Evolutionary conservation across 2,888 invertebrate genomes (phyloP), one percentile per base, ranked within the genome.

Genomic region (Erebia epiphron): DNA sequence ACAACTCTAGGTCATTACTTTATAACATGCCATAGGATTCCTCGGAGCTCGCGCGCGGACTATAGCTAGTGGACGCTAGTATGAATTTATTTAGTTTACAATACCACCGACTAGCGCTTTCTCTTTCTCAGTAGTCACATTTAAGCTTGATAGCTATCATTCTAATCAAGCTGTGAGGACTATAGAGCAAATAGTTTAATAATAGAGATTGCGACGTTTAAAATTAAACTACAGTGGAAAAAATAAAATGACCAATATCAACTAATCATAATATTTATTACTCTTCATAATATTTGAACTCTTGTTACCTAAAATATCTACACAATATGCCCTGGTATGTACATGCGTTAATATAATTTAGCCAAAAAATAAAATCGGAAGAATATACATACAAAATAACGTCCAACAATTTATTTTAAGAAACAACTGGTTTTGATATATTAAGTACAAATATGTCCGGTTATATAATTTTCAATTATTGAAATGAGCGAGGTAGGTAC

Each of bases 231-330:
- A 43, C 14, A 13, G 4, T 35, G 65, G 61, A 58, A 58, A 62
- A 64, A 79, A 76, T 76, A 82, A 80, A 81, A 82, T 82, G 77
- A 68, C 74, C 69, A 54, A 73, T 72, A 77, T 89, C 89, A 92
- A 92, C 92, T 92, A 92, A 92, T 89, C 91, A 90, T 92, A 89
- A 90, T 86, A 87, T 92, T 92, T 92, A 90, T 90, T 90, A 86
- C 86, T 90, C 82, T 86, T 88, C 82, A 89, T 91, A 90, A 90
- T 91, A 91, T 92, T 92, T 92, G 92, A 93, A 92, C 91, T 91
- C 87, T 91, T 85, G 86, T 90, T 87, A 88, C 88, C 89, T 91
- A 91, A 87, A 86, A 87, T 91, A 92, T 91, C 91, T 92, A 93
- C 90, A 92, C 83, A 80, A 54, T 88, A 84, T 86, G 88, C 87